Percentiles rank a stretch among this genome's conserved stretches.
phyloP scores from a whole-genome alignment of 2,113 vertebrate genomes.

The Ophiodon elongatus region DNA sequence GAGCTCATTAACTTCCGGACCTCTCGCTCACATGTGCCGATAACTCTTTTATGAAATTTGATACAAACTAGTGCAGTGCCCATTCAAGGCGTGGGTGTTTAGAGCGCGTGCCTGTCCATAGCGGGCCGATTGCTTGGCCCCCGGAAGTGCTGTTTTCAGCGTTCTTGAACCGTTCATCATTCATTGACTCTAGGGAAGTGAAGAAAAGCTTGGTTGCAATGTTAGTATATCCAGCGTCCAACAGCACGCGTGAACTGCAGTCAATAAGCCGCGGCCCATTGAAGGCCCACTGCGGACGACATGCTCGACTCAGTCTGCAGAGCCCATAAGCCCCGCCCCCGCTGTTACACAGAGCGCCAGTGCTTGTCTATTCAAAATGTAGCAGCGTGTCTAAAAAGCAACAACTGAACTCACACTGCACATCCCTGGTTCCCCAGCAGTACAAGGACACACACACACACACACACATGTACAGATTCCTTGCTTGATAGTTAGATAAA shows the following conservation, averaged over 20 bases:
- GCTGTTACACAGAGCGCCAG: not conserved
- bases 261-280: too few relatives aligned
- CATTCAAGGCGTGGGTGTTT: not conserved
- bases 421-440: too few relatives aligned
- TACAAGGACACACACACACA: not conserved
- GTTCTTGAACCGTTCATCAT: not conserved
- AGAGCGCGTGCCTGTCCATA: too few relatives aligned
- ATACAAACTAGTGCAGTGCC: not conserved
- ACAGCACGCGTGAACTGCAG: not conserved
- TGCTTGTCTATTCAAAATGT: not conserved
- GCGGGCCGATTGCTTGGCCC: not conserved
- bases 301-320: too few relatives aligned
- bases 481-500: not conserved
- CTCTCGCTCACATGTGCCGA: not conserved
- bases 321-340: too few relatives aligned
- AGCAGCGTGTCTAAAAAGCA: not conserved
- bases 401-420: not conserved
- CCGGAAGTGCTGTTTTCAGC: not conserved
- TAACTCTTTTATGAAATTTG: not conserved
- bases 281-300: too few relatives aligned
- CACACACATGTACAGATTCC: not conserved
- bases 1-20: conserved; percentile 65
- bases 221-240: not conserved
- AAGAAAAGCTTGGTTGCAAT: not conserved
- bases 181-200: not conserved